These are phyloP conservation scores for Phoenicopterus ruber DNA, from an alignment of 2,113 vertebrate species.

Conservation along the genomic window DNA sequence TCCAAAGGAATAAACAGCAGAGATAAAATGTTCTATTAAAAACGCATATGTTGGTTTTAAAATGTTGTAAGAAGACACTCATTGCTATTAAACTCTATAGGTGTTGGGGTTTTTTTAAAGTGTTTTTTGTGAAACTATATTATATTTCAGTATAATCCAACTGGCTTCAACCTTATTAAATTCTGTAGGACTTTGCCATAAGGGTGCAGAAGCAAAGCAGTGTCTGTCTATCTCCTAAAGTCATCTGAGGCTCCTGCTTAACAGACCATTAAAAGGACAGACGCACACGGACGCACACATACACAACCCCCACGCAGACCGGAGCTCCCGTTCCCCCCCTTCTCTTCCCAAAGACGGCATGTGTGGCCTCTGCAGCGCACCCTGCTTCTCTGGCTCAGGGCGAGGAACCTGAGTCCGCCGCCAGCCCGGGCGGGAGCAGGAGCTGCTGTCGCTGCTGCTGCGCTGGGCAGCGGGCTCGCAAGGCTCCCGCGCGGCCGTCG, in stretches of 20 bases:
- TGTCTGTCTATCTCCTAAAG: background rate
- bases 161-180: background rate
- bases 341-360: background rate
- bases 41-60: background rate
- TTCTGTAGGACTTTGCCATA: rapidly evolving
- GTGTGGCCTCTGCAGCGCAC: background rate
- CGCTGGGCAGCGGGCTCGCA: background rate
- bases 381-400: slow-evolving; percentile 12
- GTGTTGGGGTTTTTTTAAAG: background rate
- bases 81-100: background rate
- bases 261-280: background rate
- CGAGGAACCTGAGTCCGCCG: slow-evolving; percentile 28
- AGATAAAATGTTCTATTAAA: background rate
- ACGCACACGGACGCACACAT: too few species aligned
- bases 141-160: background rate
- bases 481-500: rapidly evolving
- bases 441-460: background rate
- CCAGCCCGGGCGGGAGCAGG: background rate
- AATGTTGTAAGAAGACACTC: background rate
- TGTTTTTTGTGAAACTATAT: background rate
- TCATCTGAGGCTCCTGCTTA: background rate
- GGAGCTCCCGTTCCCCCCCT: background rate
- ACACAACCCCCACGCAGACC: background rate
- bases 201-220: rapidly evolving
- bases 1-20: background rate